Evolutionary conservation across 2,113 vertebrate genomes (phyloP).

Genomic region (Poecile atricapillus): DNA sequence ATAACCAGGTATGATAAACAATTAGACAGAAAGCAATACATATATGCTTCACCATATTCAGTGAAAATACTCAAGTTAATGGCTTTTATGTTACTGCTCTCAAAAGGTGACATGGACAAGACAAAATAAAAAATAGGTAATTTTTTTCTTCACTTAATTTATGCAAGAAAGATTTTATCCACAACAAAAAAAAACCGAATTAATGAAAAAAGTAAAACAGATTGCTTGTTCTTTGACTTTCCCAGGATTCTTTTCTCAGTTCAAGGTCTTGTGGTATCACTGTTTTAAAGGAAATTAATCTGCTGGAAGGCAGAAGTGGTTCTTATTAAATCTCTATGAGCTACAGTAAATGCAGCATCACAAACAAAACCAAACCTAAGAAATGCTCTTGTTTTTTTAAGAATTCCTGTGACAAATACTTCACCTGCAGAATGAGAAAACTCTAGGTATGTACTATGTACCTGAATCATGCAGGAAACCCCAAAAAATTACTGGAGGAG

Average conservation of each 20-base stretch:
- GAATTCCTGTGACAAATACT: not conserved
- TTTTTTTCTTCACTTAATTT: not conserved
- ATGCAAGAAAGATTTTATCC: not conserved
- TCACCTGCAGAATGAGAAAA: not conserved
- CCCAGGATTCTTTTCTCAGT: not conserved
- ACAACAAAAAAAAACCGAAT: not conserved
- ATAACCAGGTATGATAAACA: not conserved
- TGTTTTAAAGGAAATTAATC: not conserved
- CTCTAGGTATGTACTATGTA: not conserved
- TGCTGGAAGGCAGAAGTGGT: not conserved
- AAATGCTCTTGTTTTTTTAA: not conserved
- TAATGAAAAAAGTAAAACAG: not conserved
- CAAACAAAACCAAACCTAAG: not conserved
- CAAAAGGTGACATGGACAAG: not conserved
- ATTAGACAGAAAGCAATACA: not conserved
- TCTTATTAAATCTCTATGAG: not conserved
- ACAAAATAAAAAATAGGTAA: not conserved
- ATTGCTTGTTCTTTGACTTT: not conserved
- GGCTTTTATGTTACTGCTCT: not conserved
- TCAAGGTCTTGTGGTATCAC: not conserved
- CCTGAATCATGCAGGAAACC: not conserved
- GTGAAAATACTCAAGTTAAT: not conserved
- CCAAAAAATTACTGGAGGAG: not conserved
- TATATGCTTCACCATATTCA: not conserved
- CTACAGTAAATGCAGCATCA: not conserved